phyloP scores from a whole-genome alignment of 2,113 vertebrate genomes.

The Corythornis cristatus region DNA sequence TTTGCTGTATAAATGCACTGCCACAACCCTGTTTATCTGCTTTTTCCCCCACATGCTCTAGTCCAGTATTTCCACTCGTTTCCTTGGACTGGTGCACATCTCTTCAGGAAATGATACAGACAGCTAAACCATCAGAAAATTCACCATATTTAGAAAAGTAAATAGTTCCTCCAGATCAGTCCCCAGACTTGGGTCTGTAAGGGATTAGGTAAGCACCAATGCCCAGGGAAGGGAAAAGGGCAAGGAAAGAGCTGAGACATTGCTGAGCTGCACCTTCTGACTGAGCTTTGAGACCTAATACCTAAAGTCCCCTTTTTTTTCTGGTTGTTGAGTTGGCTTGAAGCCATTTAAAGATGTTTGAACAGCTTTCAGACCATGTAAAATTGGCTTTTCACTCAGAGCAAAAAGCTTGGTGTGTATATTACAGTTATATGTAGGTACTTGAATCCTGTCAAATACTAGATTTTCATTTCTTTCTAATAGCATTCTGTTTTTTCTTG shows the following conservation, averaged over 20 bases:
- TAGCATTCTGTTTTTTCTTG: background rate
- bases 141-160: background rate
- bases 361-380: background rate
- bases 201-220: background rate
- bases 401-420: background rate
- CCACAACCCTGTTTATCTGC: background rate
- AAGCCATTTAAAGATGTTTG: background rate
- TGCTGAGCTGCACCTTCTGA: background rate
- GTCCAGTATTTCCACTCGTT: background rate
- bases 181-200: background rate
- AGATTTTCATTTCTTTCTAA: background rate
- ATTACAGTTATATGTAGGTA: background rate
- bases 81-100: background rate
- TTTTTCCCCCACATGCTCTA: background rate
- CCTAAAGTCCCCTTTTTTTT: background rate
- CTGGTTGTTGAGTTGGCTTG: background rate
- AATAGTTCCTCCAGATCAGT: background rate
- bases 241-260: background rate
- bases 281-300: background rate
- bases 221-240: background rate
- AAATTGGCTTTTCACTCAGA: background rate
- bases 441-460: background rate
- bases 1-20: background rate
- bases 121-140: background rate
- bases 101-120: background rate